phyloP scores from a whole-genome alignment of 2,113 vertebrate genomes.

The Anoplopoma fimbria region DNA sequence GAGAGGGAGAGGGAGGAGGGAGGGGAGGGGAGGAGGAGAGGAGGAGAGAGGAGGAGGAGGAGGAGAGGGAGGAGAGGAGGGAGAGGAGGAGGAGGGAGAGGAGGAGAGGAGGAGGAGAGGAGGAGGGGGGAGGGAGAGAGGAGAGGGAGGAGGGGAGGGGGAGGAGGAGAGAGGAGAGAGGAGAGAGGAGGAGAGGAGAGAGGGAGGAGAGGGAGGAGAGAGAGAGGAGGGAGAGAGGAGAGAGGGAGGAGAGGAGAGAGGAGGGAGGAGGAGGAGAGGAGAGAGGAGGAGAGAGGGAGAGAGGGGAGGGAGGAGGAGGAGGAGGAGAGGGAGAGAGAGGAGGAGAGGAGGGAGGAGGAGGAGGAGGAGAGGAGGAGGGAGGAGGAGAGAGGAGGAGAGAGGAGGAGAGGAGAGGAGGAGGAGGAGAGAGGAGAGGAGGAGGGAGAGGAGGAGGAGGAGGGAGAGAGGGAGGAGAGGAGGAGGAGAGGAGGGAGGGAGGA shows the following conservation, averaged over 20 bases:
- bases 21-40: not conserved
- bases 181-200: not conserved
- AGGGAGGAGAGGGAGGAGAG: not conserved
- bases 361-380: too few relatives aligned
- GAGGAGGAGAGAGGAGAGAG: too few relatives aligned
- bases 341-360: not conserved
- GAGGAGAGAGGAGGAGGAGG: too few relatives aligned
- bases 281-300: not conserved
- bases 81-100: not conserved
- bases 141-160: too few relatives aligned
- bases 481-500: too few relatives aligned
- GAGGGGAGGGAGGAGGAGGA: too few relatives aligned
- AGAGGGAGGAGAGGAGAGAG: too few relatives aligned
- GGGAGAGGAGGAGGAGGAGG: not conserved
- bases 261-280: too few relatives aligned
- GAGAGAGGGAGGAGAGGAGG: too few relatives aligned
- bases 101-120: not conserved
- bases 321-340: not conserved
- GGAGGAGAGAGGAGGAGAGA: too few relatives aligned
- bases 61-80: not conserved
- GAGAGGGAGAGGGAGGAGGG: not conserved
- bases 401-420: fast-evolving
- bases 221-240: too few relatives aligned
- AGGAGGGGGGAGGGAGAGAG: too few relatives aligned
- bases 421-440: not conserved